A percentile compares a stretch with the other conserved stretches of the same genome.
phyloP scores from a whole-genome alignment of 2,113 vertebrate species.

The Nansenia antarctica region DNA sequence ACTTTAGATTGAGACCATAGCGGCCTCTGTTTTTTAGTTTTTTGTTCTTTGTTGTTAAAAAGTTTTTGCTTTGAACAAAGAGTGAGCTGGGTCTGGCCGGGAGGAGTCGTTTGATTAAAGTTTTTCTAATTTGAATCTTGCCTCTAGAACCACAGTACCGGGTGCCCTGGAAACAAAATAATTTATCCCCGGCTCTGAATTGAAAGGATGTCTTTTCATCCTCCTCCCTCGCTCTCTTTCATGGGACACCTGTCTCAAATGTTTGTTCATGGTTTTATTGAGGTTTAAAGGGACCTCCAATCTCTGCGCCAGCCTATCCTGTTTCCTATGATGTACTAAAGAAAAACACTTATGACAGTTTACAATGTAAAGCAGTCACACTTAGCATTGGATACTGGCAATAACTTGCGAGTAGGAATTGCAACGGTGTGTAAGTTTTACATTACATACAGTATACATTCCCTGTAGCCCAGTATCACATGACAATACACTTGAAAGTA shows the following conservation, averaged over 20 bases:
- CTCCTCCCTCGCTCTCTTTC: not conserved
- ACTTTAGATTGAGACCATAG: not conserved
- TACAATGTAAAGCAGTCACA: not conserved
- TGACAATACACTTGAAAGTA: too few relatives aligned
- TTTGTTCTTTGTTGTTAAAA: slow-evolving; percentile 11
- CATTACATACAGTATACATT: too few relatives aligned
- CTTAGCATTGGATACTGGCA: not conserved
- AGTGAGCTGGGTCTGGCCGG: not conserved
- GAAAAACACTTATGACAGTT: not conserved
- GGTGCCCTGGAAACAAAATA: not conserved
- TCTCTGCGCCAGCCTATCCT: too few relatives aligned
- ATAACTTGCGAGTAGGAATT: too few relatives aligned
- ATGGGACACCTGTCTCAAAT: slow-evolving; percentile 2
- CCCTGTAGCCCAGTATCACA: too few relatives aligned
- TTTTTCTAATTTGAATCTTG: slow-evolving; percentile 22
- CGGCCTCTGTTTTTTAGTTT: not conserved
- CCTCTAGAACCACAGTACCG: slow-evolving; percentile 2
- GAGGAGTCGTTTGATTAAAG: slow-evolving; percentile 26
- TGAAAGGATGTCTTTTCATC: slow-evolving; percentile 6
- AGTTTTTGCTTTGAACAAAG: slow-evolving; percentile 16
- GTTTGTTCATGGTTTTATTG: not conserved
- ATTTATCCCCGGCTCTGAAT: not conserved
- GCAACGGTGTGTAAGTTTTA: too few relatives aligned
- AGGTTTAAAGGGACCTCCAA: not conserved
- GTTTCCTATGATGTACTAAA: too few relatives aligned